A percentile compares a stretch with the other conserved stretches of the same genome.
These are phyloP conservation scores for Callocephalon fimbriatum DNA, from an alignment of 2,113 vertebrate genomes.

Conservation along the genomic window DNA sequence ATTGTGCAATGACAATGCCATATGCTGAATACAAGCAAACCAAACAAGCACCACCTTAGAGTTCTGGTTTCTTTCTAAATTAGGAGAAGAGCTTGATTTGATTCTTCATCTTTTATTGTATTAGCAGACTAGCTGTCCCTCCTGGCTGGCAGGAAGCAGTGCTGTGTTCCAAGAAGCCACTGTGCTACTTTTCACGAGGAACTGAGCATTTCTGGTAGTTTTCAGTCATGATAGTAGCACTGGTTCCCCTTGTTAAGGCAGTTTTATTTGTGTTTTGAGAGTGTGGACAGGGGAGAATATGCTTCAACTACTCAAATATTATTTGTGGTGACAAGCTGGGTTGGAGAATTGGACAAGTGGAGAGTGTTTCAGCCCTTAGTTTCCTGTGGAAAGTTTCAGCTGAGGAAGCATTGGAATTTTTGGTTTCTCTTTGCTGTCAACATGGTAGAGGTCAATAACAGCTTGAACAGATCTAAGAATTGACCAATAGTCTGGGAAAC, in stretches of 20 bases:
- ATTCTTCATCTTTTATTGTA: neutral
- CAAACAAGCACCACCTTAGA: neutral
- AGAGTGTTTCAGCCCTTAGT: constrained; percentile 9
- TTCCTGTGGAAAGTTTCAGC: constrained; percentile 37
- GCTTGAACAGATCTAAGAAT: neutral
- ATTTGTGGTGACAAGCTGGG: neutral
- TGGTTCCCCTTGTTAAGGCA: constrained; percentile 1
- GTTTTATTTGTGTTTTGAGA: neutral
- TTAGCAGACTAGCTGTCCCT: neutral
- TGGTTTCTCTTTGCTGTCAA: neutral
- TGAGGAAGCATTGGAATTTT: neutral
- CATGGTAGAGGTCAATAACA: neutral
- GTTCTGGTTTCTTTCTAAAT: neutral
- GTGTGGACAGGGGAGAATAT: neutral
- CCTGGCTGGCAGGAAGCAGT: neutral
- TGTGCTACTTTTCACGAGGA: neutral
- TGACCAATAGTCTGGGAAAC: neutral
- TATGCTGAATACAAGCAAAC: neutral
- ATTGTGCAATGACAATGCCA: neutral
- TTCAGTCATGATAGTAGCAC: neutral
- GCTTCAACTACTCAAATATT: neutral
- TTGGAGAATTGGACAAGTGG: neutral
- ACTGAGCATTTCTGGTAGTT: neutral
- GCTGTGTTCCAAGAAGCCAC: neutral
- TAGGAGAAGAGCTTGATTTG: neutral